These are phyloP conservation scores for zebrafish (Danio rerio) DNA, from an alignment of 2,113 vertebrate genomes.

Conservation along the genomic window DNA sequence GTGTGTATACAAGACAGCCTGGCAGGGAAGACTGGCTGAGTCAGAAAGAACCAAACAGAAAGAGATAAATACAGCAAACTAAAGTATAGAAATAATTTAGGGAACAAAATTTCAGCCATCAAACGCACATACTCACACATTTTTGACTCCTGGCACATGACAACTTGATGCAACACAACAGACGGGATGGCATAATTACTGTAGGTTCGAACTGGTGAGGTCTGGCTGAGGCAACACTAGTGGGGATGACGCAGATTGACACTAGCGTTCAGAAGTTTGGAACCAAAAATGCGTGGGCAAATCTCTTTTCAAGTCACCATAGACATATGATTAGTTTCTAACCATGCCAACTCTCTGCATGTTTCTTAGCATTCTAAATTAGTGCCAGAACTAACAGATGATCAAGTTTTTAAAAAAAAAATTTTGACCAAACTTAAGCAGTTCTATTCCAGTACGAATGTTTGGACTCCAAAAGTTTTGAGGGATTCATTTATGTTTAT, in stretches of 20 bases:
- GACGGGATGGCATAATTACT: constrained; percentile 67
- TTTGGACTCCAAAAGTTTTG: not conserved
- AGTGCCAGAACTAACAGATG: constrained; percentile 31
- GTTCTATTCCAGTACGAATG: not conserved
- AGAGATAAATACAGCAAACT: not conserved
- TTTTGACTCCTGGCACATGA: constrained; percentile 59
- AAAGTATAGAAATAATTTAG: constrained; percentile 44
- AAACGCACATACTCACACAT: constrained; percentile 42
- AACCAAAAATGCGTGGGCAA: constrained; percentile 53
- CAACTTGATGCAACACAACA: constrained; percentile 59
- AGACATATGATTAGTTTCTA: constrained; percentile 42
- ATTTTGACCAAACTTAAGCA: not conserved
- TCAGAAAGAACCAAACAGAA: not conserved
- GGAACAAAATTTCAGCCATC: constrained; percentile 39
- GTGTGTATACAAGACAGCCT: not conserved
- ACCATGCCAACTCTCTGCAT: constrained; percentile 32
- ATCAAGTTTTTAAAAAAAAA: not conserved
- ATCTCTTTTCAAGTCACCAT: constrained; percentile 42
- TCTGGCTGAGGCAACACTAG: constrained; percentile 49
- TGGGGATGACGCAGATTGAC: constrained; percentile 42
- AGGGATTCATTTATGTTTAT: not conserved
- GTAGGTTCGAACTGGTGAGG: constrained; percentile 57
- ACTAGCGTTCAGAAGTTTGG: constrained; percentile 47
- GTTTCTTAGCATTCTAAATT: constrained; percentile 4
- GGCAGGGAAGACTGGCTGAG: not conserved